Evolutionary conservation across 1,140 invertebrate genomes (phyloP), one percentile per base, ranked within the genome.

Genomic region (Himalopsyche phryganea): DNA sequence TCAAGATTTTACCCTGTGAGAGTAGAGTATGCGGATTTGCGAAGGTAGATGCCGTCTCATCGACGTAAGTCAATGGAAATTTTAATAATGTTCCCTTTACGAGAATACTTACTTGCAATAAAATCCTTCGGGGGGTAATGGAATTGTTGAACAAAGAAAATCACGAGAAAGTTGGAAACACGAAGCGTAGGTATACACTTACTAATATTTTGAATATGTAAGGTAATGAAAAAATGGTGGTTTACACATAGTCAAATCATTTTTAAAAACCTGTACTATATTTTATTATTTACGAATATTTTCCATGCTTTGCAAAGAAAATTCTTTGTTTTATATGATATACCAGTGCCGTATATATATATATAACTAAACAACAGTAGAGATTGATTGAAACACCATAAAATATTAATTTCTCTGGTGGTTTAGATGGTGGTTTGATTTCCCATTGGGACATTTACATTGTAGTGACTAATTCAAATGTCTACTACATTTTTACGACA

Each of bases 11-110:
- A 17, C 18, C 18, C n/a, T 19, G 17, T 17, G 17, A 17, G 18
- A 45, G 42, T 45, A 45, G 14, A 45, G 42, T 17, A 19, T 17
- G 42, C 42, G 42, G 42, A 45, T 45, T 45, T 45, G 42, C 18
- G 14, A 20, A 20, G 17, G 42, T 19, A 17, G 42, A 45, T 17
- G 11, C 42, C 42, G n/a, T 45, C 14, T 15, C 42, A 45, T 45
- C 42, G 42, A 45, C 18, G 42, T 45, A 45, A 45, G 42, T 45
- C 42, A 45, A 45, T 45, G 42, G 42, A 45, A 45, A 45, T 45
- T 45, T 45, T 45, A 45, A 45, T 45, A 45, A 45, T 45, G 14
- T 45, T 19, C 42, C 18, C 18, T 17, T 19, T 15, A 45, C 42
- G 42, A 10, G 42, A 45, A 45, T 45, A 45, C 42, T 19, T 19